Percentiles rank a stretch among this genome's conserved stretches.
Conservation (phyloP, 2,797 vertebrate species). For the Furcifer pardalis region DNA sequence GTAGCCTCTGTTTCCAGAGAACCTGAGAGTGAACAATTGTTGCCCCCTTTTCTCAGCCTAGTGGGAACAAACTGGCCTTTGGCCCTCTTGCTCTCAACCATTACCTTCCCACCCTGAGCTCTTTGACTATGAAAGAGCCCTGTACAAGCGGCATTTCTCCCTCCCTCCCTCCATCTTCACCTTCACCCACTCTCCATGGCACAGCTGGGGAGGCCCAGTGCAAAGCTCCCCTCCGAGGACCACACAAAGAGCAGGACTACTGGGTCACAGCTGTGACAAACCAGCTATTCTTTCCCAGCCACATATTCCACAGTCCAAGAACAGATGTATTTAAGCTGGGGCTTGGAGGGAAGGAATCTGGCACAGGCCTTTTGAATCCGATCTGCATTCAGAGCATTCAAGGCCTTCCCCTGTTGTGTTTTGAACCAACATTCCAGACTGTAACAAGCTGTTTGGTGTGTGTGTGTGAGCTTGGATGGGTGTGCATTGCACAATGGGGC, state of each 20-base stretch:
- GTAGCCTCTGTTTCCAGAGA: conserved; percentile 35
- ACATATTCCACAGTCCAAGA: conserved; percentile 62
- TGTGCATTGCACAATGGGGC: not conserved
- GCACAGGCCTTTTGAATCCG: conserved; percentile 37
- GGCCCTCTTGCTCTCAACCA: conserved; percentile 16
- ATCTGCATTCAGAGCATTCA: conserved; percentile 49
- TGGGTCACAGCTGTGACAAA: conserved; percentile 62
- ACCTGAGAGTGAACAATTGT: conserved; percentile 48
- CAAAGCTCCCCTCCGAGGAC: conserved; percentile 41
- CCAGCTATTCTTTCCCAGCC: conserved; percentile 55
- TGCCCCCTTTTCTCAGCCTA: conserved; percentile 47
- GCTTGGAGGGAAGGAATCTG: conserved; percentile 35
- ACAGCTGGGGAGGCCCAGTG: conserved; percentile 55
- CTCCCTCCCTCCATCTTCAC: conserved; percentile 7
- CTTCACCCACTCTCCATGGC: conserved; percentile 52
- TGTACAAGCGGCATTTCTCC: conserved; percentile 25
- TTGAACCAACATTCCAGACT: conserved; percentile 49
- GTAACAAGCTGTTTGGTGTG: not conserved
- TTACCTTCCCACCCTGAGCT: conserved; percentile 17
- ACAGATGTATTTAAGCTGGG: conserved; percentile 64
- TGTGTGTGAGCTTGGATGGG: not conserved
- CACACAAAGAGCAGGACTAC: conserved; percentile 62
- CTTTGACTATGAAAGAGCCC: conserved; percentile 31
- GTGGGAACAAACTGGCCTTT: conserved; percentile 56
- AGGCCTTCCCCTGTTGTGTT: conserved; percentile 55